Percentiles rank a stretch among this genome's conserved stretches.
These are phyloP conservation scores for Tachyglossus aculeatus DNA, from an alignment of 2,797 vertebrate genomes.

Conservation along the genomic window DNA sequence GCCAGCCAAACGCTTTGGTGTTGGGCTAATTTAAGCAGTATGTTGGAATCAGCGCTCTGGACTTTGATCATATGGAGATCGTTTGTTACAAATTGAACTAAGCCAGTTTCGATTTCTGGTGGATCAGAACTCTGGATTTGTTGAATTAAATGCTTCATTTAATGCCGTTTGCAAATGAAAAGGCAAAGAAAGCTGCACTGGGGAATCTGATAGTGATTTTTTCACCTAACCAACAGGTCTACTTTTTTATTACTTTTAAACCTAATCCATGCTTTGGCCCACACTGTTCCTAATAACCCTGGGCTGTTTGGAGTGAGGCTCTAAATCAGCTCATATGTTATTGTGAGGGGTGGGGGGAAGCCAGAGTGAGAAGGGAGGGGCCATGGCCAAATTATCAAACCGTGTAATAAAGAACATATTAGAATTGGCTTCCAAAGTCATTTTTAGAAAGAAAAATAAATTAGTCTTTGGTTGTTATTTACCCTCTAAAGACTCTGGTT, in stretches of 20 bases:
- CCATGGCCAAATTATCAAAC: conserved; percentile 89
- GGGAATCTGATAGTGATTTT: conserved; percentile 94
- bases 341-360: conserved; percentile 71
- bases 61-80: conserved; percentile 99
- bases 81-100: conserved; percentile 99
- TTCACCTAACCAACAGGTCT: conserved; percentile 97
- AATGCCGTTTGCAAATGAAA: conserved; percentile 97
- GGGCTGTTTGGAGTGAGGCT: conserved; percentile 81
- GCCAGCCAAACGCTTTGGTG: conserved; percentile 98
- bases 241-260: conserved; percentile 98
- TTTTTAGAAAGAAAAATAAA: conserved; percentile 78
- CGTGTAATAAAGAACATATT: conserved; percentile 94
- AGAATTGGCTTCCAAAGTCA: conserved; percentile 78
- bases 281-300: conserved; percentile 85
- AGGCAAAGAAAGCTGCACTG: conserved; percentile 85
- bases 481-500: conserved; percentile 66
- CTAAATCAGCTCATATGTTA: conserved; percentile 90
- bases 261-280: conserved; percentile 89
- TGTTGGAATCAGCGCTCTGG: conserved; percentile 93
- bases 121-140: conserved; percentile 99
- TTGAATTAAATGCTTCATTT: conserved; percentile 99
- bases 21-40: conserved; percentile 99
- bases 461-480: conserved; percentile 71
- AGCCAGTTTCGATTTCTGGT: conserved; percentile 94
- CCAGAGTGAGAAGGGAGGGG: neutral